Conservation (phyloP, 1,140 invertebrate species). For the Ptiloglossa arizonensis region DNA sequence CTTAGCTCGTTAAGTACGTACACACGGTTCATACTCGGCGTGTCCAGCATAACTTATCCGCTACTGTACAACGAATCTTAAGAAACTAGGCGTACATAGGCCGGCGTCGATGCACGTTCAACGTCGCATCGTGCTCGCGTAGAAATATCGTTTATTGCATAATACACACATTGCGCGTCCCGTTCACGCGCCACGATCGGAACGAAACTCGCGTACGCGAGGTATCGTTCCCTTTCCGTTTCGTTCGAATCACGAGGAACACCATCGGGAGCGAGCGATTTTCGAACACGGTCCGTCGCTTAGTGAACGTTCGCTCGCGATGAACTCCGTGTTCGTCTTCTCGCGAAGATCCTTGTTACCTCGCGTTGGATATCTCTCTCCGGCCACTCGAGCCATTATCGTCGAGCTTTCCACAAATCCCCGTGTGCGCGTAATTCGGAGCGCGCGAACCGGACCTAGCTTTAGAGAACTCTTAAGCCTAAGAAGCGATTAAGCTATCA, state of each 20-base stretch:
- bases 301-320: neutral
- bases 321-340: neutral
- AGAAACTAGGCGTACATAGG: slow-evolving; percentile 8
- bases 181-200: slow-evolving; percentile 55
- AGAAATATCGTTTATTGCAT: slow-evolving; percentile 78
- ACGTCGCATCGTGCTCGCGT: slow-evolving; percentile 58
- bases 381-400: no score
- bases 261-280: neutral
- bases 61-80: neutral
- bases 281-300: neutral
- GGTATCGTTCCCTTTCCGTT: neutral
- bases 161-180: slow-evolving; percentile 78
- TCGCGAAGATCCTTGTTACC: no score
- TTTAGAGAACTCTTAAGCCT: slow-evolving; percentile 62
- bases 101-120: slow-evolving; percentile 51
- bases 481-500: slow-evolving; percentile 38
- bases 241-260: no score
- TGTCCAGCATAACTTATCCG: slow-evolving; percentile 37
- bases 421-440: slow-evolving; percentile 2
- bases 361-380: no score
- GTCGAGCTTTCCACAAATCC: no score
- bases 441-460: slow-evolving; percentile 61
- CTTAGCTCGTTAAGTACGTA: neutral
- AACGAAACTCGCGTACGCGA: neutral
- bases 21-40: no score